Evolutionary conservation across 1,140 invertebrate genomes (phyloP), one percentile per base, ranked within the genome.

Genomic region (Aphidius gifuensis): DNA sequence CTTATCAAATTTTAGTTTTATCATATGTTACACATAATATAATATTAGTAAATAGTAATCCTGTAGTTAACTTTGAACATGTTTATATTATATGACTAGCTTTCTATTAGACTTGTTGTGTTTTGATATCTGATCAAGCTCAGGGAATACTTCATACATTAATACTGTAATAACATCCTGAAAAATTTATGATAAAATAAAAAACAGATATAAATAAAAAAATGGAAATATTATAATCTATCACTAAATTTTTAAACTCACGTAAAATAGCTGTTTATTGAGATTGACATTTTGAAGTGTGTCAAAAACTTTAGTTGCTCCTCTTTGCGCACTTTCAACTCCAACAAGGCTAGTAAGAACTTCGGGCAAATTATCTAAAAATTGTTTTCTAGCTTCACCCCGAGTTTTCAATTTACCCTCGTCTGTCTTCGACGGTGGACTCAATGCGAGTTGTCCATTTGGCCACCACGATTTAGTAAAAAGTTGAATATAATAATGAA

Each of bases 211-310:
- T 32, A 32, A 32, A 32, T 32, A 16, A 16, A 16, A 16, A 16
- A 16, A 16, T 16, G 16, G 1, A 16, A 16, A 16, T 16, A 16
- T 16, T 16, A 16, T 16, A 16, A 16, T 16, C 16, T 1, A 16
- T 16, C 16, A 16, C 16, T 16, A 16, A 16, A 16, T 16, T 16
- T 11, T 61, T 32, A 65, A 65, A 87, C 91, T 90, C 80, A 94
- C 93, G 83, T 96, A 96, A 81, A 94, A 90, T 42, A 97, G 80
- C 69, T 95, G 93, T 78, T 95, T 96, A 74, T 97, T 96, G 63
- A 94, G 86, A 70, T 86, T 86, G 63, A 87, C 86, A 80, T 94
- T 89, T 77, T 96, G 93, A 57, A 96, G 75, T 43, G 90, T 88
- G 73, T 93, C 90, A 81, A 96, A 96, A 51, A 95, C 86, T 80